Base-by-base conservation (phyloP, 2,797 vertebrate genomes). In the Hyperoplus lanceolatus region DNA sequence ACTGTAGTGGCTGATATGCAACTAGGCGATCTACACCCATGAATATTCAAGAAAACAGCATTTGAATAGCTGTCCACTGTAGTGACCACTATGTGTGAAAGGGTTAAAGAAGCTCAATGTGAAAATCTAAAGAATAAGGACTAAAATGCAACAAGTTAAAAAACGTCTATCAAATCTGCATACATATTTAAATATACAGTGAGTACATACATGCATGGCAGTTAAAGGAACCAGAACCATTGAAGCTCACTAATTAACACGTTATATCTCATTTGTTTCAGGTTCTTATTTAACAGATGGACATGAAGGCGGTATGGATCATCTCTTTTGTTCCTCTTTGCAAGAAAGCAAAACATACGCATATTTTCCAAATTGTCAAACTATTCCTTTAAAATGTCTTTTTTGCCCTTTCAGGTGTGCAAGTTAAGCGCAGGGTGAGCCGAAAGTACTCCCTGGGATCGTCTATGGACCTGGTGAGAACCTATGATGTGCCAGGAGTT, bases 361-460 rank as follows among this genome's bases (percentile, higher is more conserved):
- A 49, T 43, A 2, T 13, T 64, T 63, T 63, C 29, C 5, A 59
- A 49, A 45, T 39, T n/a, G 8, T 51, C 15, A 7, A 56, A 43
- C 15, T 16, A 39, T 41, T 58, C 5, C 1, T 60, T 62, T 63
- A 48, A 67, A 29, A 63, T 53, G 10, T 36, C 1, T 29, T 53
- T 55, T 51, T 54, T 74, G 38, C 62, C 39, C n/a, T 50, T 18
- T 77, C 69, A 93, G 92, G 70, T 78, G 71, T 83, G 18, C 57
- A 53, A 70, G 14, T 73, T 18, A 73, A 75, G 73, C 84, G 83
- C 50, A 75, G 88, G 50, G 89, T 87, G 61, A 93, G 84, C 75
- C 75, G 94, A 49, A 95, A 94, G 63, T 86, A 90, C 82, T 95
- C 95, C 2, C 73, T 94, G 81, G 92, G 93, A 42, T 95, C 95